Evolutionary conservation across 2,113 vertebrate genomes (phyloP).

Genomic region (Crocuta crocuta): DNA sequence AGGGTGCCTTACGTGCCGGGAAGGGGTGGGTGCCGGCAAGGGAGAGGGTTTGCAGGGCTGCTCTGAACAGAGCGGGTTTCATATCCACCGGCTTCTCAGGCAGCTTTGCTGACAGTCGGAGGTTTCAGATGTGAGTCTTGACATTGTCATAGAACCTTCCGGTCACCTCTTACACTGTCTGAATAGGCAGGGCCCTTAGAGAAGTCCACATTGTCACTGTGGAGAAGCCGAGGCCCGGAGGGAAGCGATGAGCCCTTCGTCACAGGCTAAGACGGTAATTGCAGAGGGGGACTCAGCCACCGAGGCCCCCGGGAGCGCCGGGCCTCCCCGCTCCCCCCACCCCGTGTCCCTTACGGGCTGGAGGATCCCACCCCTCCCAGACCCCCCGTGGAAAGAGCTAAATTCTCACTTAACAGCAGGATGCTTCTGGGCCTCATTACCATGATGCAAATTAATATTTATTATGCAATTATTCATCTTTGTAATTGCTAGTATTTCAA

Average conservation of each 20-base stretch:
- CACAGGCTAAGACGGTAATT: rapidly evolving
- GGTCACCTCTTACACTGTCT: neutral
- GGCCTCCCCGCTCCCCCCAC: rapidly evolving
- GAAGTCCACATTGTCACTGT: neutral
- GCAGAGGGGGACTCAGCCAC: neutral
- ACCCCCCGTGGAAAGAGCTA: neutral
- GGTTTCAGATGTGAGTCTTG: neutral
- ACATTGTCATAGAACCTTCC: neutral
- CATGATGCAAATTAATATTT: conserved; percentile 79
- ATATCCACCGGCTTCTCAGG: rapidly evolving
- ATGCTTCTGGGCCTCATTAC: conserved; percentile 67
- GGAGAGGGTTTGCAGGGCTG: neutral
- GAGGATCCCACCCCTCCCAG: neutral
- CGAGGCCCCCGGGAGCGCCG: rapidly evolving
- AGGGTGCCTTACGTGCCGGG: rapidly evolving
- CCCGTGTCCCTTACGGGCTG: rapidly evolving
- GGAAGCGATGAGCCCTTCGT: rapidly evolving
- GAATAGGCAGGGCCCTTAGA: too few relatives aligned
- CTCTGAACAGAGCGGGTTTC: rapidly evolving
- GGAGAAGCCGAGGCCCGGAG: neutral
- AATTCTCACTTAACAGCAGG: conserved; percentile 62
- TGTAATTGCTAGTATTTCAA: conserved; percentile 77
- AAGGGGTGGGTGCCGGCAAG: neutral
- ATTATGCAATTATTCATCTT: conserved; percentile 81
- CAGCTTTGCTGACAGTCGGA: rapidly evolving